Percentiles rank a stretch among this genome's conserved stretches.
Evolutionary conservation across 2,113 vertebrate genomes (phyloP).

Genomic region (Leptobrachium leishanense): DNA sequence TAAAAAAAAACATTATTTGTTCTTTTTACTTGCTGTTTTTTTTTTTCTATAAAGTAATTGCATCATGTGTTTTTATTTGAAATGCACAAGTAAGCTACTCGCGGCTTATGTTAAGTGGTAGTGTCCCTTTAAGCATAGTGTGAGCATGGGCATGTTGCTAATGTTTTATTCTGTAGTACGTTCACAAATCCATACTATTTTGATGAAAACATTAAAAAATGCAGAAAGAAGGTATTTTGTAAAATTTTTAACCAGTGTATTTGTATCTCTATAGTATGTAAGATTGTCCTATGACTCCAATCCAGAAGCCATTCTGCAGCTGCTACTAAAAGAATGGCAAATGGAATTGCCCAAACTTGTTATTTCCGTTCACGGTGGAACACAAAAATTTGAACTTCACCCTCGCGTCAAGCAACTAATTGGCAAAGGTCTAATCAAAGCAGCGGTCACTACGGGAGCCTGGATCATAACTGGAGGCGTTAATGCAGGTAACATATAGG

Average conservation of each 20-base stretch:
- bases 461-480: conserved; percentile 98
- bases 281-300: conserved; percentile 89
- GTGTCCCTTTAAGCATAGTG: too few relatives aligned
- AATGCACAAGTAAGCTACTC: too few relatives aligned
- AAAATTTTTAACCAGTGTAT: background rate
- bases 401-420: conserved; percentile 95
- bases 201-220: too few relatives aligned
- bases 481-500: conserved; percentile 81
- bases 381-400: conserved; percentile 98
- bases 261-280: conserved; percentile 74
- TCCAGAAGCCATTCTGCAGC: conserved; percentile 89
- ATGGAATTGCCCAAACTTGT: conserved; percentile 98
- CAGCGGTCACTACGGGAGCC: conserved; percentile 95
- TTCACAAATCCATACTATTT: too few relatives aligned
- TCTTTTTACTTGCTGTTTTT: too few relatives aligned
- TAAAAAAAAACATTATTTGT: too few relatives aligned
- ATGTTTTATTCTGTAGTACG: too few relatives aligned
- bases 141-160: too few relatives aligned
- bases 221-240: too few relatives aligned
- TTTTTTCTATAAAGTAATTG: too few relatives aligned
- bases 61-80: too few relatives aligned
- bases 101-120: too few relatives aligned
- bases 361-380: conserved; percentile 95
- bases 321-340: conserved; percentile 97
- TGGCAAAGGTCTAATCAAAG: conserved; percentile 97